Percentiles rank a stretch among this genome's conserved stretches.
Conservation (phyloP, 2,888 invertebrate species). For the Drosophila greeni region DNA sequence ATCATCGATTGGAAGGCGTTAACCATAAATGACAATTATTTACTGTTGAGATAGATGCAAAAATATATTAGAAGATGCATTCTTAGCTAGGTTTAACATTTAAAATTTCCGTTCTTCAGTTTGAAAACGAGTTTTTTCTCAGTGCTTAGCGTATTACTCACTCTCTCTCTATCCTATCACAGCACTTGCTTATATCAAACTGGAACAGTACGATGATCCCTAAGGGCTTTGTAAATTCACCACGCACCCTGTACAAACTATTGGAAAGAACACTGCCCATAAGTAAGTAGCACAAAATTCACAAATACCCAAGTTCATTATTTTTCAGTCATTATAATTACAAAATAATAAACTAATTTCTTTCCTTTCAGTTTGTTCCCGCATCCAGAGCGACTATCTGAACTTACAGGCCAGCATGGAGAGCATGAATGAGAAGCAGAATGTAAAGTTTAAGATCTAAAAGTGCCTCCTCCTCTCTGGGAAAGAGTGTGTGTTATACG, state of each 20-base stretch:
- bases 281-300: conserved; percentile 52
- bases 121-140: background rate
- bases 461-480: conserved; percentile 12
- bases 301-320: background rate
- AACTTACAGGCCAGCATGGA: conserved; percentile 73
- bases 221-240: conserved; percentile 55
- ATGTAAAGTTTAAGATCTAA: conserved; percentile 70
- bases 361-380: conserved; percentile 75
- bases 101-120: background rate
- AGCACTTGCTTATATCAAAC: conserved; percentile 78
- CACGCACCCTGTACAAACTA: conserved; percentile 46
- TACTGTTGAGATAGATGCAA: background rate
- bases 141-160: conserved; percentile 31
- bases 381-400: conserved; percentile 75
- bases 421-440: conserved; percentile 72
- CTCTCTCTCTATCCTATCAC: conserved; percentile 51
- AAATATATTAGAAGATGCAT: background rate
- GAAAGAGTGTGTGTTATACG: conserved; percentile 6
- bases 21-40: background rate
- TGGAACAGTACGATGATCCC: conserved; percentile 76
- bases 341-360: background rate
- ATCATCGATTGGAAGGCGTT: background rate
- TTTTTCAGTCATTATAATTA: background rate
- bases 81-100: background rate
- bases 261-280: conserved; percentile 53